Evolutionary conservation across 2,113 vertebrate genomes (phyloP), one percentile per base, ranked within the genome.

Genomic region (Neogobius melanostomus): DNA sequence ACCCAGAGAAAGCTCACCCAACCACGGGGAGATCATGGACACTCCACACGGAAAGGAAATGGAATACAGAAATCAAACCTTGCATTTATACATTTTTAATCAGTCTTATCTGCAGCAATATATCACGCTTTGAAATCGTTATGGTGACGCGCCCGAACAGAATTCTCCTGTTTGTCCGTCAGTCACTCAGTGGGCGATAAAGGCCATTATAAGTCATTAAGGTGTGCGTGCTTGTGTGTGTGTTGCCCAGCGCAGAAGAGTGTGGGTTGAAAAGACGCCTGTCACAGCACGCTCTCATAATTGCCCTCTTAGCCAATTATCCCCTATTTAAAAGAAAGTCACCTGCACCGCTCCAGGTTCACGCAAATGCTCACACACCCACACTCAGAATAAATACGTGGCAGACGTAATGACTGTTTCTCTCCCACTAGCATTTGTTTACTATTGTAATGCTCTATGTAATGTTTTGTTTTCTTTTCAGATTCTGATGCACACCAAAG

Each of bases 291-390:
- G 91, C 94, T 92, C 79, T 86, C 82, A 79, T 98, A 98, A 98
- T 97, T 96, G 96, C 95, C 95, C 96, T 96, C 95, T 98, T 96
- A 95, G 95, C 95, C 95, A 99, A 98, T 99, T 98, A 98, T 98
- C 94, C 95, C 93, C 95, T 89, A 89, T 93, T 93, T 92, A 93
- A 91, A 95, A 96, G 95, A 94, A 96, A 97, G 95, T 98, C 95
- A 96, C 94, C 93, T 95, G 95, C 95, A 95, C 95, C 94, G 86
- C 80, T 88, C 73, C 84, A 59, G 56, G 77, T 82, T 74, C 83
- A 75, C 83, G 75, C 74, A 68, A 52, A 66, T 54, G 11, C 42
- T 42, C 49, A 59, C 44, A 63, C 44, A 56, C 60, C 60, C 60
- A 71, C 48, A 66, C 46, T 59, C 16, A 15, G 3, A 64, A 64